Evolutionary conservation across 2,888 invertebrate genomes (phyloP).

Genomic region (Prosapia bicincta): DNA sequence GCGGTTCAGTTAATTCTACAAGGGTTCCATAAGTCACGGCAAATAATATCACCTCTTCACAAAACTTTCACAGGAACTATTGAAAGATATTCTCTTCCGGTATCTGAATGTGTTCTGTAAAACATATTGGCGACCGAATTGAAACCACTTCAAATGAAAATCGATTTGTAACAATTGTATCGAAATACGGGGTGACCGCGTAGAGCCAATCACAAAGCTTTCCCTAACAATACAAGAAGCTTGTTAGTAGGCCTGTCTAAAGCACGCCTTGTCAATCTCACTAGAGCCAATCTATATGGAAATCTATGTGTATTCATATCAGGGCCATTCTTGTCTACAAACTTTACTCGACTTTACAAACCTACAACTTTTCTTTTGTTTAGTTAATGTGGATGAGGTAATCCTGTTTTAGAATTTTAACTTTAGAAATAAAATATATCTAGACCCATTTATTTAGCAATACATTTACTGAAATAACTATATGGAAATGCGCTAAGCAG

Average conservation of each 20-base stretch:
- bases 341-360: background rate
- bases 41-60: background rate
- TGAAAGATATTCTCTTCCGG: background rate
- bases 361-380: background rate
- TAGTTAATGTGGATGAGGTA: too few relatives aligned
- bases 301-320: conserved; percentile 15
- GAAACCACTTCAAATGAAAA: background rate
- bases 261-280: background rate
- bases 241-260: conserved; percentile 10
- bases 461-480: too few relatives aligned
- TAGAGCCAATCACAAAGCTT: conserved; percentile 20
- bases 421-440: background rate
- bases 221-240: conserved; percentile 15
- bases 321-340: background rate
- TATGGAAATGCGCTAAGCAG: too few relatives aligned
- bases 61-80: background rate
- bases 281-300: conserved; percentile 20
- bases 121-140: background rate
- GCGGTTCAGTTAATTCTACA: too few relatives aligned
- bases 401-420: too few relatives aligned
- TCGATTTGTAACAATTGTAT: background rate
- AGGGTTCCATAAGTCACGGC: too few relatives aligned
- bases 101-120: background rate
- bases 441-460: too few relatives aligned
- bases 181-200: background rate